These are phyloP conservation scores for Pantala flavescens DNA, from an alignment of 1,140 invertebrate genomes.

Conservation along the genomic window DNA sequence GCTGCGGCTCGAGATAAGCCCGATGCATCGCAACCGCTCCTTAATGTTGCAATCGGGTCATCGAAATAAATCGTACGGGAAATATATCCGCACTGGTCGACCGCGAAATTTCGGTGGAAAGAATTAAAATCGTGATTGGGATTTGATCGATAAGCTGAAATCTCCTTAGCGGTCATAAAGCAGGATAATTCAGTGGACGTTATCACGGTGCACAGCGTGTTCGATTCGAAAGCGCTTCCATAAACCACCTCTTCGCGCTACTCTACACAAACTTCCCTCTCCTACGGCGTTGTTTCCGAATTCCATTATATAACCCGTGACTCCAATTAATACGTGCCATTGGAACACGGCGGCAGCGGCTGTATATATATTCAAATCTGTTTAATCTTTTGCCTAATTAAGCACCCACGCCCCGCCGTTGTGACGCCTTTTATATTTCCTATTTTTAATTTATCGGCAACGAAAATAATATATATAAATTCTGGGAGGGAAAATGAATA, in stretches of 20 bases:
- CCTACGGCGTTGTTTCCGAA: not conserved
- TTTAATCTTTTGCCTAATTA: not conserved
- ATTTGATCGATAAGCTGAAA: not conserved
- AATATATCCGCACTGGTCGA: not conserved
- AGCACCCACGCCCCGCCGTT: not conserved
- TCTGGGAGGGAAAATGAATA: no score
- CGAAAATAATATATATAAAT: no score
- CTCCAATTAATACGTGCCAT: not conserved
- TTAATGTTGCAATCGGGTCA: not conserved
- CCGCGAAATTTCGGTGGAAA: not conserved
- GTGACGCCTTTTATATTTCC: no score
- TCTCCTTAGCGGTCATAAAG: not conserved
- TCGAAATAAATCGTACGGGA: not conserved
- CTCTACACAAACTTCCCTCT: not conserved
- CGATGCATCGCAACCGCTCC: no score
- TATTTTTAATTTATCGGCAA: no score
- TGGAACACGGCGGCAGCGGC: not conserved
- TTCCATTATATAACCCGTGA: not conserved
- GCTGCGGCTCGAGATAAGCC: no score
- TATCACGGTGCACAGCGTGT: not conserved
- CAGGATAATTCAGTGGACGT: not conserved
- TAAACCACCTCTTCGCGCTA: not conserved
- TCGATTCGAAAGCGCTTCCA: not conserved
- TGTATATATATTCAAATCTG: not conserved
- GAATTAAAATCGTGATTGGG: not conserved